Evolutionary conservation across 2,113 vertebrate genomes (phyloP).

Genomic region (Eretmodus cyanostictus): DNA sequence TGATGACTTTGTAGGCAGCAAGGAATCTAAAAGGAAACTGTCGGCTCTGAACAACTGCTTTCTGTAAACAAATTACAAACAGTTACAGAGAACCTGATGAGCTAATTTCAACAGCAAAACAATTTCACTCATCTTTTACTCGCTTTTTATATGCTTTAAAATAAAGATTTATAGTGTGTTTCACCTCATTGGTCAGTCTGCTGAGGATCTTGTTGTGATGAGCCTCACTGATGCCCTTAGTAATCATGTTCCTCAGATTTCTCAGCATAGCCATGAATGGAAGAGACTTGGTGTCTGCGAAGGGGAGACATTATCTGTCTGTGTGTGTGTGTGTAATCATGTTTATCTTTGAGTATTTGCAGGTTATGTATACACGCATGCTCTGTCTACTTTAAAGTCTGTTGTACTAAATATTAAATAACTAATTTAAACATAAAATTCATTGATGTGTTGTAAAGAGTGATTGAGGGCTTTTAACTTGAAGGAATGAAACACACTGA

Average conservation of each 20-base stretch:
- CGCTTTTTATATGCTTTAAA: neutral
- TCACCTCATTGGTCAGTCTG: conserved; percentile 75
- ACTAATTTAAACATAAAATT: neutral
- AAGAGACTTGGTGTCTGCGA: conserved; percentile 75
- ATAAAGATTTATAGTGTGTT: neutral
- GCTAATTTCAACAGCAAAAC: neutral
- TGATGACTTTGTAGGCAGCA: neutral
- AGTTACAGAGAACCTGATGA: neutral
- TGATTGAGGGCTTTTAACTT: neutral
- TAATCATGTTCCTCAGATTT: conserved; percentile 83
- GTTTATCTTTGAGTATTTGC: neutral
- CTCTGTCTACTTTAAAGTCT: neutral
- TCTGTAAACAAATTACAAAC: conserved; percentile 51
- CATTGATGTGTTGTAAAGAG: neutral
- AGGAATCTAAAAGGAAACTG: neutral
- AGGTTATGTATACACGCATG: neutral
- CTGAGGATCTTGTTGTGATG: conserved; percentile 76
- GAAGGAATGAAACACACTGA: neutral
- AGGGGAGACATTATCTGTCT: neutral
- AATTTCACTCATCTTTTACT: neutral
- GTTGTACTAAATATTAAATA: neutral
- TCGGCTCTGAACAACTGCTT: conserved; percentile 76
- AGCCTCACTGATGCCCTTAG: conserved; percentile 71
- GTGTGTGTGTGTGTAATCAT: neutral
- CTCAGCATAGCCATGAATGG: conserved; percentile 91